Conservation (phyloP, 2,888 invertebrate species). For the Pogonocherus hispidulus region DNA sequence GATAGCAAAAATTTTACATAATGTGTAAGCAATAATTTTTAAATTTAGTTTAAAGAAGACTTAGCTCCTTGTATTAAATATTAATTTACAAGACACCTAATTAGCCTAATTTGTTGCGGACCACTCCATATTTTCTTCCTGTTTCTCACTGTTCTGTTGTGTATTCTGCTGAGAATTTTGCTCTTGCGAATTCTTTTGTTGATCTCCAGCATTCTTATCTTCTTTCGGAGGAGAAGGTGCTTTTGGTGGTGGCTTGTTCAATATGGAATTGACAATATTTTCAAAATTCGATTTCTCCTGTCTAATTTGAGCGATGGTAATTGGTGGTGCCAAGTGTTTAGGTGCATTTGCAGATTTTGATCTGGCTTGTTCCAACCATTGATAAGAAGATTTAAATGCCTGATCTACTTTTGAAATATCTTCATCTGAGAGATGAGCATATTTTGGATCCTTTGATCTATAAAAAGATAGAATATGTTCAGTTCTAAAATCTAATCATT, state of each 20-base stretch:
- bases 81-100: slow-evolving; percentile 39
- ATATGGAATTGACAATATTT: slow-evolving; percentile 77
- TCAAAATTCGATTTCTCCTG: slow-evolving; percentile 82
- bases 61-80: slow-evolving; percentile 22
- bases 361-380: slow-evolving; percentile 87
- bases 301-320: slow-evolving; percentile 84
- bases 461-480: slow-evolving; percentile 36
- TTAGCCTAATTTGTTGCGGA: slow-evolving; percentile 49
- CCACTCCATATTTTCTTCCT: slow-evolving; percentile 52
- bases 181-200: slow-evolving; percentile 30
- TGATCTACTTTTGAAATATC: slow-evolving; percentile 85
- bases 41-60: slow-evolving; percentile 25
- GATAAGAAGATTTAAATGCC: slow-evolving; percentile 78
- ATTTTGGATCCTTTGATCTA: slow-evolving; percentile 80
- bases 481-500: too few relatives aligned
- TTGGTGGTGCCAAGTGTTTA: slow-evolving; percentile 81
- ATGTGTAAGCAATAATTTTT: slow-evolving; percentile 24
- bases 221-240: slow-evolving; percentile 74
- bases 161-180: slow-evolving; percentile 29
- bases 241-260: slow-evolving; percentile 94
- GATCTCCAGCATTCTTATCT: slow-evolving; percentile 54
- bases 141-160: slow-evolving; percentile 39
- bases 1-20: not conserved
- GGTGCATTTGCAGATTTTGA: slow-evolving; percentile 76
- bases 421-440: slow-evolving; percentile 83